Evolutionary conservation across 1,140 invertebrate species (phyloP), one percentile per base, ranked within the genome.

Genomic region (Drosophila littoralis): DNA sequence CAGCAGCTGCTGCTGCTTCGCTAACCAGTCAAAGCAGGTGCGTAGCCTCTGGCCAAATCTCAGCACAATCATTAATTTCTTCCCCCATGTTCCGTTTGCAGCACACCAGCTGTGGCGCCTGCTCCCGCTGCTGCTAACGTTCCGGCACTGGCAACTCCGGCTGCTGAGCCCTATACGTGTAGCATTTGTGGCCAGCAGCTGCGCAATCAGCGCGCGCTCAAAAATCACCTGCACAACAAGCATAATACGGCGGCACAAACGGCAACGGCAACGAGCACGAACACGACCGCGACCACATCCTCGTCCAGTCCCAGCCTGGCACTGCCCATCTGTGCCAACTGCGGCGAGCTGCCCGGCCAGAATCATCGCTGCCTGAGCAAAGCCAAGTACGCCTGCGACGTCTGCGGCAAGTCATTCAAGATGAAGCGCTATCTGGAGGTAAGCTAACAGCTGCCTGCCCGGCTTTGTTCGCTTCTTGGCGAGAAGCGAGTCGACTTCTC

Each of bases 341-440:
- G 82, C 35, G 81, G 79, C 13, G 79, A 79, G 42, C 48, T 81
- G 63, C 55, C 77, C 0, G 83, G 79, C 1, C 77, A 74, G 22
- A 81, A 70, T 60, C 78, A 84, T 66, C 78, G 82, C 40, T 90
- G 85, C 35, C 33, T 71, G n/a, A 77, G 63, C 73, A 81, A 80
- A 57, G 71, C 83, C 58, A 79, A 89, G 50, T 79, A 91, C 42
- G 76, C 84, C 48, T 91, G 89, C 55, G 75, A 82, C 35, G 77
- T 84, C 43, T 91, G 89, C 73, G 83, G 84, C 38, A 91, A 91
- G 45, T 79, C 79, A 17, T 91, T 91, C 42, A 91, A 89, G 40
- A 79, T 89, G 74, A 89, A 88, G 58, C 83, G 83, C 7, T 91
- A 90, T 68, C 64, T 90, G 28, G 79, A 90, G 77, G 81, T 88